A percentile compares a stretch with the other conserved stretches of the same genome.
Evolutionary conservation across 2,113 vertebrate species (phyloP).

Genomic region (Syrrhaptes paradoxus): DNA sequence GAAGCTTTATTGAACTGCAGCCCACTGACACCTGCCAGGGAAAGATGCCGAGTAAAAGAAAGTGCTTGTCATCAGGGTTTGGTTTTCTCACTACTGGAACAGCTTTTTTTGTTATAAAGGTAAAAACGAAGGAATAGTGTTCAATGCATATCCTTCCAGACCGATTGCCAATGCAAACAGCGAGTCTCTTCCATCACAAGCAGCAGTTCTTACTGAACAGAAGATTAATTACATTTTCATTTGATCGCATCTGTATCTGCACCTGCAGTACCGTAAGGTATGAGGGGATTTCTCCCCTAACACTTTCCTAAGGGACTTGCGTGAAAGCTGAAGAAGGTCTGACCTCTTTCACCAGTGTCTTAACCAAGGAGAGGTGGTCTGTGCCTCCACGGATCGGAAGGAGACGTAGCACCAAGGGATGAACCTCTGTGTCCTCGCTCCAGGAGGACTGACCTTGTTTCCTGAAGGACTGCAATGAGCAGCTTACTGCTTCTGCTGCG

Average conservation of each 20-base stretch:
- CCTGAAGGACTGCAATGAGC: not conserved
- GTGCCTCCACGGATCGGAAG: not conserved
- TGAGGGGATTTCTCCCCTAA: not conserved
- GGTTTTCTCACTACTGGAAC: not conserved
- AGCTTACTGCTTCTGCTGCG: accelerated
- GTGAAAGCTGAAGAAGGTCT: not conserved
- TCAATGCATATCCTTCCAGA: not conserved
- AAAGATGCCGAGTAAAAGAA: not conserved
- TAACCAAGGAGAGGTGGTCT: not conserved
- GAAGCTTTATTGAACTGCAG: not conserved
- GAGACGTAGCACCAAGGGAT: not conserved
- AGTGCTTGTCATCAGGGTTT: not conserved
- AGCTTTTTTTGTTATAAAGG: not conserved
- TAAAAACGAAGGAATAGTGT: not conserved
- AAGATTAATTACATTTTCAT: not conserved
- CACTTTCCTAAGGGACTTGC: not conserved
- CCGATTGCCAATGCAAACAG: not conserved
- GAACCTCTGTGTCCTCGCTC: not conserved
- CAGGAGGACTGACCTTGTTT: not conserved
- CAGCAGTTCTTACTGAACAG: not conserved
- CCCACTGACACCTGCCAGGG: not conserved
- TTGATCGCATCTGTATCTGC: not conserved
- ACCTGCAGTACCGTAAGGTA: not conserved
- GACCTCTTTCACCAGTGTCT: not conserved
- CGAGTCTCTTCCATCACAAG: not conserved